Conservation (phyloP, 2,797 vertebrate species). For the Fratercula arctica region DNA sequence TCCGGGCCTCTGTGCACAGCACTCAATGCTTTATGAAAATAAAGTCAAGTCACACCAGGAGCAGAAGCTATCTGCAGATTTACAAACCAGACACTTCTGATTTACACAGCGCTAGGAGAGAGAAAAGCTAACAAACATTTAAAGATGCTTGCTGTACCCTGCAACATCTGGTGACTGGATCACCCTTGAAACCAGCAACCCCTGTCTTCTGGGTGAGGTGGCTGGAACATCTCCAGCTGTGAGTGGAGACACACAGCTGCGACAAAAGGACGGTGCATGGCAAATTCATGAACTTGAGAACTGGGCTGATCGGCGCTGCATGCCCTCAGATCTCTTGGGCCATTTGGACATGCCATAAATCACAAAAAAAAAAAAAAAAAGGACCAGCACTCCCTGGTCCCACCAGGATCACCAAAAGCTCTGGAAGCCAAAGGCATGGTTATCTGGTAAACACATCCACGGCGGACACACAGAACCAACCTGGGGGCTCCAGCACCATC, state of each 20-base stretch:
- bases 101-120: background rate
- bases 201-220: background rate
- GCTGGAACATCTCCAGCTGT: background rate
- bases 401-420: background rate
- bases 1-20: background rate
- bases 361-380: background rate
- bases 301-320: rapidly evolving
- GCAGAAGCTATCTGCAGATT: background rate
- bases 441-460: background rate
- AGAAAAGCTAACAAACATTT: background rate
- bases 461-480: background rate
- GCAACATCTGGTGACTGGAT: background rate
- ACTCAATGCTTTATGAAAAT: background rate
- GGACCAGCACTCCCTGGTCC: background rate
- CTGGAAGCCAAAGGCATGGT: background rate
- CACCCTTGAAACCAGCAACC: background rate
- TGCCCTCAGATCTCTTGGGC: background rate
- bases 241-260: background rate
- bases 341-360: background rate
- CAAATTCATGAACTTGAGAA: background rate
- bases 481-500: background rate
- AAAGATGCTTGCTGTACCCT: background rate
- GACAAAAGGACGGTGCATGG: background rate
- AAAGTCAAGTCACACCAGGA: background rate
- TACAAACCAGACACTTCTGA: constrained; percentile 21